Evolutionary conservation across 2,888 invertebrate species (phyloP), one percentile per base, ranked within the genome.

Genomic region (Xestia ashworthii): DNA sequence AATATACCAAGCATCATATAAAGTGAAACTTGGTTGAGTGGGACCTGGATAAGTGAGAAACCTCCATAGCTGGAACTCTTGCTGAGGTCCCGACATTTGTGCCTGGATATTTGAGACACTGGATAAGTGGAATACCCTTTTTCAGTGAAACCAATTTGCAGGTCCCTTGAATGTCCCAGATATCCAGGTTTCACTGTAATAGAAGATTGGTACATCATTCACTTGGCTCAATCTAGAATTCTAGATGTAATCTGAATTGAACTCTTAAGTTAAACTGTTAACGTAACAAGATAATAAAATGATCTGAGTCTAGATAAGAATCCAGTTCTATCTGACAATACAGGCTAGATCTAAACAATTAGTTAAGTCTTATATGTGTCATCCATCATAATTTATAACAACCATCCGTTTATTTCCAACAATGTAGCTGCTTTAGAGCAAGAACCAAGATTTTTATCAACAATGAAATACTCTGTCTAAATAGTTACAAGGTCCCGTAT

Each of bases 291-390:
- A 64, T 62, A 62, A 77, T 77, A 53, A 46, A 69, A 53, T 68
- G 22, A 50, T 78, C 32, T 53, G 12, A 68, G 25, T 77, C 32
- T 77, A 41, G 76, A 77, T 67, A 78, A 22, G 14, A 1, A 32
- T 76, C 78, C n/a, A 41, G 65, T 32, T 55, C 6, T 16, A 48
- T 65, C 76, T 41, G 4, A 65, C 32, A 41, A 22, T 4, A 22
- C 25, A 3, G 65, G 50, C 0, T 53, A 32, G 32, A 53, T 64
- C 53, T 64, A 53, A 50, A 50, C 19, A 32, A 25, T 25, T 14
- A 11, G 32, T 60, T 32, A 0, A 8, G 11, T 2, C 5, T 41
- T 14, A 72, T 48, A 9, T 8, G 5, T 44, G 41, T 16, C 60
- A 38, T 72, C n/a, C 60, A 38, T 72, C n/a, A 72, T 8, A 53